phyloP scores from a whole-genome alignment of 2,113 vertebrate species.

The Conger conger region DNA sequence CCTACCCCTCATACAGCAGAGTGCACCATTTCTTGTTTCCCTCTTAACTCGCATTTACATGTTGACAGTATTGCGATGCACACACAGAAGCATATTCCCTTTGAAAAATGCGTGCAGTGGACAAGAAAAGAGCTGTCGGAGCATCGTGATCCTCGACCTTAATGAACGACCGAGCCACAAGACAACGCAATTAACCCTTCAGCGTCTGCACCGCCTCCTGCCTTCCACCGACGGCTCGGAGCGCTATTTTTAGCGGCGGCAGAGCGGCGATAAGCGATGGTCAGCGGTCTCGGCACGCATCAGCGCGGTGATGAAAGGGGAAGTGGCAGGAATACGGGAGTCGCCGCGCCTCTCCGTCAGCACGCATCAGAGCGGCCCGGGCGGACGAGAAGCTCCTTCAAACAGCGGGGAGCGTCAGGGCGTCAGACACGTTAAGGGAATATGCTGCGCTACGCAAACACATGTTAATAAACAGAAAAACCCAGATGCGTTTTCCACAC shows the following conservation, averaged over 20 bases:
- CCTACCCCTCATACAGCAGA: neutral
- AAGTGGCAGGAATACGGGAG: constrained; percentile 39
- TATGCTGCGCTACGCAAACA: constrained; percentile 12
- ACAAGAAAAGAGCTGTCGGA: neutral
- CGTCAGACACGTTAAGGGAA: neutral
- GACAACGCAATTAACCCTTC: neutral
- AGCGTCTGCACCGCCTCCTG: neutral
- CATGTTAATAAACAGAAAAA: neutral
- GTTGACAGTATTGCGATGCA: neutral
- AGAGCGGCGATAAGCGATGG: neutral
- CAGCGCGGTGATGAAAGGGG: constrained; percentile 38
- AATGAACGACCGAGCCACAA: neutral
- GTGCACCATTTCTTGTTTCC: neutral
- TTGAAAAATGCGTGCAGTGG: neutral
- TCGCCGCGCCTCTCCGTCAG: constrained; percentile 29
- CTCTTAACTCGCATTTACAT: neutral
- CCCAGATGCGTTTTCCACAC: too few relatives aligned
- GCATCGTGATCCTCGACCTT: neutral
- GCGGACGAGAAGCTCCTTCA: constrained; percentile 14
- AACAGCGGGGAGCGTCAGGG: neutral
- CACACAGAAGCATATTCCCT: neutral
- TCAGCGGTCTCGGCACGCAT: constrained; percentile 16
- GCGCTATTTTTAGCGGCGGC: neutral
- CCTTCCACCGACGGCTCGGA: neutral
- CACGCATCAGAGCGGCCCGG: constrained; percentile 33